These are phyloP conservation scores for Ischnura elegans DNA, from an alignment of 2,888 invertebrate species.

Conservation along the genomic window DNA sequence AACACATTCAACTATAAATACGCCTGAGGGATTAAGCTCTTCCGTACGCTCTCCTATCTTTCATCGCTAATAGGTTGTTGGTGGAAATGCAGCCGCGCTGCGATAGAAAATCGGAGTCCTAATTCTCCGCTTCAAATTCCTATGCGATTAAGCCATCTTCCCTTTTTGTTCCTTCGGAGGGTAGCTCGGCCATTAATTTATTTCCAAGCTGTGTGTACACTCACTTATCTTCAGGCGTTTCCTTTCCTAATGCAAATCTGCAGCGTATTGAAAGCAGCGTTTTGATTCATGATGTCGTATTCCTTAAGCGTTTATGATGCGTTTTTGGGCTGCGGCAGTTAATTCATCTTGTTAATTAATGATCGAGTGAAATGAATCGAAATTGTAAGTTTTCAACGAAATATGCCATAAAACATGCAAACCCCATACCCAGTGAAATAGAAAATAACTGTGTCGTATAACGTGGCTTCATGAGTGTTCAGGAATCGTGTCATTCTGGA, in stretches of 20 bases:
- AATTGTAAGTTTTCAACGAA: too few relatives aligned
- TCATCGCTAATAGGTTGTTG: background rate
- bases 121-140: background rate
- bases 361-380: too few relatives aligned
- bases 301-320: too few relatives aligned
- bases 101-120: background rate
- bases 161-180: background rate
- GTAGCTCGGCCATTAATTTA: background rate
- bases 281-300: background rate
- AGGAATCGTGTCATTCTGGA: too few relatives aligned
- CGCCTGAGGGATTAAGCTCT: background rate
- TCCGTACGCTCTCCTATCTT: background rate
- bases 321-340: too few relatives aligned
- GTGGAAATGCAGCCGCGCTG: background rate
- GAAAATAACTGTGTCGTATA: too few relatives aligned
- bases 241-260: background rate
- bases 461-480: too few relatives aligned
- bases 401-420: too few relatives aligned
- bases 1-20: slow-evolving; percentile 10
- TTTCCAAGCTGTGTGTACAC: background rate
- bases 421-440: too few relatives aligned
- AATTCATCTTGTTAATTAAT: too few relatives aligned
- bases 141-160: background rate
- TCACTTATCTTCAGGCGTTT: background rate
- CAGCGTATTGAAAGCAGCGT: background rate